Evolutionary conservation across 2,888 invertebrate species (phyloP), one percentile per base, ranked within the genome.

Genomic region (Eretmocerus hayati): DNA sequence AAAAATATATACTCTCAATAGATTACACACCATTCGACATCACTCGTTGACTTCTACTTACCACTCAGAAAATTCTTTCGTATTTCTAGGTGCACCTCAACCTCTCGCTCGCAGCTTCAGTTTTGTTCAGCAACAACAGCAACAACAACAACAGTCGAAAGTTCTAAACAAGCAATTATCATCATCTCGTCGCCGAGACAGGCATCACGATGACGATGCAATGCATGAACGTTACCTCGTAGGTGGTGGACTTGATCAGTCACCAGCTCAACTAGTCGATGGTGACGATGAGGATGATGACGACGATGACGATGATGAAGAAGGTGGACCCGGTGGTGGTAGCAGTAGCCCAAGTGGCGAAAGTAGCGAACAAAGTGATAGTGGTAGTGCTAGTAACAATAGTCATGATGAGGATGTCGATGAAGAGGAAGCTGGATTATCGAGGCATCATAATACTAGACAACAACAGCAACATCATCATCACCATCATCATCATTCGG

Each of bases 201-300:
- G 80, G 1, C n/a, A n/a, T n/a, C n/a, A n/a, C n/a, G 85, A 86
- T 35, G 86, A 86, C 62, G 86, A 87, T 71, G 85, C 85, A 0
- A 86, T 86, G 86, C 87, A 87, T 66, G 87, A 87, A 63, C 85
- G 85, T 65, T 87, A 86, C 64, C 81, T 87, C 33, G 64, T 71
- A 31, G 63, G 65, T 41, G 69, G 69, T 46, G 61, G 52, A 5
- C 62, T 65, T 44, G 64, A 72, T 59, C 63, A 74, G 62, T 51
- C 72, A 63, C 57, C 75, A 43, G 66, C 64, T 42, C 59, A 65
- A 53, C 66, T 66, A 35, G 63, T 66, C 35, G 69, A 67, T 48
- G 61, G 59, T 45, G 60, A n/a, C n/a, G n/a, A n/a, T n/a, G n/a
- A n/a, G n/a, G n/a, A n/a, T n/a, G n/a, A n/a, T n/a, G n/a, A n/a